A percentile compares a stretch with the other conserved stretches of the same genome.
Conservation (phyloP, 1,140 invertebrate species). For the Akabosia matsudoensis region DNA sequence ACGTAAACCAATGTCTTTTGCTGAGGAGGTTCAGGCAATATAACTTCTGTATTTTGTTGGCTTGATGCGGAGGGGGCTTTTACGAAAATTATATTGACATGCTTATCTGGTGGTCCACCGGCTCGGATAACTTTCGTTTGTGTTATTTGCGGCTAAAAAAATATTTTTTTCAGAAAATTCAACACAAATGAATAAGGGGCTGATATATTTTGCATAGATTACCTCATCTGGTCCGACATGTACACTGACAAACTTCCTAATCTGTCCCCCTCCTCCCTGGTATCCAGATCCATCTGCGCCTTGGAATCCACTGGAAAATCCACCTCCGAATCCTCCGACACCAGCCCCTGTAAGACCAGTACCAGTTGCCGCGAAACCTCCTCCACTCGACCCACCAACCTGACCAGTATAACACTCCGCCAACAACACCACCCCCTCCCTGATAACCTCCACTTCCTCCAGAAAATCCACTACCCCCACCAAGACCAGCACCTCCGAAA, state of each 20-base stretch:
- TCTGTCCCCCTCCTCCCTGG: background rate
- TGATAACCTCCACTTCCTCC: background rate
- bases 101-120: constrained; percentile 28
- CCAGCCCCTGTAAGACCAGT: too few species aligned
- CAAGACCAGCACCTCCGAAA: background rate
- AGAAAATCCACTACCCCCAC: constrained; percentile 6
- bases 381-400: background rate
- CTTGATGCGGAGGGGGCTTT: constrained; percentile 75
- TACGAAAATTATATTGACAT: constrained; percentile 78
- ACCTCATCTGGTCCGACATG: constrained; percentile 5
- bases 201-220: background rate
- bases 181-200: too few species aligned
- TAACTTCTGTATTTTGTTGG: constrained; percentile 53
- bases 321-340: background rate
- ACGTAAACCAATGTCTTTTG: constrained; percentile 85
- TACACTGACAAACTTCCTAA: constrained; percentile 1
- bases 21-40: constrained; percentile 68
- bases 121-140: constrained; percentile 31
- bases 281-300: background rate
- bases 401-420: background rate
- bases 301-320: background rate
- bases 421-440: background rate
- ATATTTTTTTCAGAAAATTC: too few species aligned
- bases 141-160: background rate
- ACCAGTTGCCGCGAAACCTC: too few species aligned